Evolutionary conservation across 2,113 vertebrate species (phyloP).

Genomic region (Monopterus albus): DNA sequence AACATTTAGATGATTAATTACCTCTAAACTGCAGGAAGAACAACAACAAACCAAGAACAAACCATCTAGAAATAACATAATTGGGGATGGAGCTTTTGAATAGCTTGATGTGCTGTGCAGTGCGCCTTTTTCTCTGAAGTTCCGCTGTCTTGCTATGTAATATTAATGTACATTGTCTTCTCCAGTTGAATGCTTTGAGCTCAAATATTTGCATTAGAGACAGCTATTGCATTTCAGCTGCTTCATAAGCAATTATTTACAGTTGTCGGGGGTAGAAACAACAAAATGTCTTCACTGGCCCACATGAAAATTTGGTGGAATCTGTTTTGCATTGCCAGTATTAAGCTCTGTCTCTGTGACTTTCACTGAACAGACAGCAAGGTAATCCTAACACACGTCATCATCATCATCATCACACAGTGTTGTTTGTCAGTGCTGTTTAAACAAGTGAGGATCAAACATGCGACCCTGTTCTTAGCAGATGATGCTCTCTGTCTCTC

Average conservation of each 20-base stretch:
- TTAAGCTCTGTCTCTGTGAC: background rate
- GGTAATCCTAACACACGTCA: background rate
- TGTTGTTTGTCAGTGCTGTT: slow-evolving; percentile 10
- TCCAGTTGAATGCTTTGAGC: slow-evolving; percentile 43
- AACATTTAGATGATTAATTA: slow-evolving; percentile 69
- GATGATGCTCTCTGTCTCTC: background rate
- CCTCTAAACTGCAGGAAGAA: slow-evolving; percentile 47
- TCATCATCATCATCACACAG: background rate
- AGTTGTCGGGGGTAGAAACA: background rate
- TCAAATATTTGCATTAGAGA: slow-evolving; percentile 55
- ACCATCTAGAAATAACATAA: slow-evolving; percentile 35
- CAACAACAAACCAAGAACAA: slow-evolving; percentile 30
- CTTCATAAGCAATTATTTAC: slow-evolving; percentile 43
- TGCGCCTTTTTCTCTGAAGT: slow-evolving; percentile 8
- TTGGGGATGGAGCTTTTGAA: slow-evolving; percentile 19
- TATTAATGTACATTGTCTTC: slow-evolving; percentile 54
- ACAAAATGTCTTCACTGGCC: slow-evolving; percentile 17
- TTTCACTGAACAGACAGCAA: slow-evolving; percentile 24
- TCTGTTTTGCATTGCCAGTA: slow-evolving; percentile 23
- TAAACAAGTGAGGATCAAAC: slow-evolving; percentile 41
- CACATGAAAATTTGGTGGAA: background rate
- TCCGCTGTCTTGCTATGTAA: slow-evolving; percentile 45
- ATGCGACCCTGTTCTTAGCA: background rate
- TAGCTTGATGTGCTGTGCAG: slow-evolving; percentile 14
- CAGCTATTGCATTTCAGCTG: slow-evolving; percentile 34